Conservation (phyloP, 2,888 invertebrate species). For the Julus scanicus region DNA sequence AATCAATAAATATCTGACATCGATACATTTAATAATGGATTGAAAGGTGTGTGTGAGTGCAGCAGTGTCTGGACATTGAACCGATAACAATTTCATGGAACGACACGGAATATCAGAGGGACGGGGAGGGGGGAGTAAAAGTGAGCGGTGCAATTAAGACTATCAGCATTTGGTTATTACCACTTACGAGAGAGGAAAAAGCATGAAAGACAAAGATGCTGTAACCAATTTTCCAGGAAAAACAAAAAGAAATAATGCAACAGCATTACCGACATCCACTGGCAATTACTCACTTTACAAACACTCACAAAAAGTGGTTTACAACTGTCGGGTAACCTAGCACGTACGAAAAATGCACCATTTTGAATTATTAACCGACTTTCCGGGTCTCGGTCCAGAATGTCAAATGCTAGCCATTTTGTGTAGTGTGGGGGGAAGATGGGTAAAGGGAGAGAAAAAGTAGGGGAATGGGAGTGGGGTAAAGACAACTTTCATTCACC, state of each 20-base stretch:
- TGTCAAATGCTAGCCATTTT: not conserved
- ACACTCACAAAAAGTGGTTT: not conserved
- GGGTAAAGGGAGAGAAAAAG: no score
- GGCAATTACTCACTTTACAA: slow-evolving; percentile 21
- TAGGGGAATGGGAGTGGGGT: no score
- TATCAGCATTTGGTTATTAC: slow-evolving; percentile 21
- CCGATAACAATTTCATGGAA: not conserved
- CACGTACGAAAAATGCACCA: not conserved
- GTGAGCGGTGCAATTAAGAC: not conserved
- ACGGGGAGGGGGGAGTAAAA: no score
- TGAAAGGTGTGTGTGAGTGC: not conserved
- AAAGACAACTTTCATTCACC: slow-evolving; percentile 8
- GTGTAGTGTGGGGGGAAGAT: not conserved
- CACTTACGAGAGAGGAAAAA: not conserved
- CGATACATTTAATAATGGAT: slow-evolving; percentile 8
- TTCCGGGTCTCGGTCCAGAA: not conserved
- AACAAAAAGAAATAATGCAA: not conserved
- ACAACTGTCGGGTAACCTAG: not conserved
- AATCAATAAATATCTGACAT: slow-evolving; percentile 14
- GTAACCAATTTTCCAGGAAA: not conserved
- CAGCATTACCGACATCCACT: not conserved
- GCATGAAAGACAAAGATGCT: not conserved
- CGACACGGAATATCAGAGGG: not conserved
- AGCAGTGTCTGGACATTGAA: not conserved
- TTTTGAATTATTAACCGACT: not conserved